Base-by-base conservation (phyloP, 2,113 vertebrate genomes). In the Spilogale gracilis region DNA sequence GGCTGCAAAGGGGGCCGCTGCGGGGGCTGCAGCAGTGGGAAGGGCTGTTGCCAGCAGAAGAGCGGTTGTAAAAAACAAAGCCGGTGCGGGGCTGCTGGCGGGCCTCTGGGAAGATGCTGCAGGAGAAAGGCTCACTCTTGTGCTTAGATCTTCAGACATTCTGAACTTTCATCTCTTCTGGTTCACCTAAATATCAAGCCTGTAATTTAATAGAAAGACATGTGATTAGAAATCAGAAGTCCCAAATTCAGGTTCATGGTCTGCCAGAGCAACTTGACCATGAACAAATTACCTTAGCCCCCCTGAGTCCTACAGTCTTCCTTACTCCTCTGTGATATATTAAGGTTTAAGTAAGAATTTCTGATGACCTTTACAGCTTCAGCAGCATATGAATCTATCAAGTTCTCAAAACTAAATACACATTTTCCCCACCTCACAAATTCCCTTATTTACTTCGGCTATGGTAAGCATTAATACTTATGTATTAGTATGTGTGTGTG, bases 41-140 rank as follows among this genome's bases (percentile, higher is more conserved):
- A 94, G 94, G 65, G 96, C 89, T 90, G 52, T 0, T 94, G 88
- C 14, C 96, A 83, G 67, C 81, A 95, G 69, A 80, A 58, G 25
- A 54, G 86, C 20, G 6, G 52, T 17, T 95, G 63, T 20, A 3
- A 85, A 61, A 92, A 58, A 58, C 79, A 67, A 1, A 61, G 92
- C 84, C 92, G 83, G 65, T 73, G 20, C 81, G 80, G 67, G 21
- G 38, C 0, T 0, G 2, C 0, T 0, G 0, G 0, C 3, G 0
- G 0, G 14, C 11, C 13, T 69, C 73, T 25, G 3, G 84, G 71
- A 17, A 63, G 52, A 18, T 9, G 54, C 80, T 25, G 43, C 16
- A 7, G 43, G 61, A 5, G 43, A 23, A 43, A 52, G 30, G 63
- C 30, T 43, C 56, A 27, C 25, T 16, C 6, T 6, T 56, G 20